Evolutionary conservation across 23 tunicate genomes (phyloP), one percentile per base, ranked within the genome.

Genomic region (Styela plicata): DNA sequence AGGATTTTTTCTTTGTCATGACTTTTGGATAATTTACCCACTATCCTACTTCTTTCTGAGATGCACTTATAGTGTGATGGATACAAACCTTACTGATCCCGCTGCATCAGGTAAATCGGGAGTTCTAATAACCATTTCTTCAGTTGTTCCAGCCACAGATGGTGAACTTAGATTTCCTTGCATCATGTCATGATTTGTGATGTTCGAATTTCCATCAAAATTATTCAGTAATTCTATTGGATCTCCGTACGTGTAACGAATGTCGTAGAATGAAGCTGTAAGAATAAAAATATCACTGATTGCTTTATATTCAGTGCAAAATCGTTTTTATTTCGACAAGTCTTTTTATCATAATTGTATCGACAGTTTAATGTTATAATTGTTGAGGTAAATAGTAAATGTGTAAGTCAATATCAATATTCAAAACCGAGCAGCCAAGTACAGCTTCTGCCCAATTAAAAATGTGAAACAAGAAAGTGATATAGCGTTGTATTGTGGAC

Each of bases 281-380:
- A 21, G 65, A 22, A 62, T 21, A 62, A n/a, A 70, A 62, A 44
- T 84, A 88, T 13, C 22, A 34, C 22, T 21, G 65, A 23, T 62
- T 23, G 67, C 63, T 62, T 79, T 89, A 88, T 32, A 44, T 79
- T 0, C 52, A 82, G 36, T 1, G 2, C 80, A 89, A 34, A 53
- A 83, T 85, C 63, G 84, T 89, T 29, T 83, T 82, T 84, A 70
- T 69, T 24, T 82, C 79, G n/a, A n/a, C n/a, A n/a, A n/a, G n/a
- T n/a, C n/a, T n/a, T n/a, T n/a, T n/a, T 25, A 78, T 70, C 0
- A 24, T 31, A 69, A 83, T 88, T 27, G 24, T 62, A 62, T 0
- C 65, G 65, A 23, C n/a, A 21, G n/a, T 62, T 62, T 23, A 62
- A n/a, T n/a, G n/a, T n/a, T n/a, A n/a, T n/a, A n/a, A n/a, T n/a